A percentile compares a stretch with the other conserved stretches of the same genome.
These are phyloP conservation scores for Apantesis nais DNA, from an alignment of 2,888 invertebrate genomes.

Conservation along the genomic window DNA sequence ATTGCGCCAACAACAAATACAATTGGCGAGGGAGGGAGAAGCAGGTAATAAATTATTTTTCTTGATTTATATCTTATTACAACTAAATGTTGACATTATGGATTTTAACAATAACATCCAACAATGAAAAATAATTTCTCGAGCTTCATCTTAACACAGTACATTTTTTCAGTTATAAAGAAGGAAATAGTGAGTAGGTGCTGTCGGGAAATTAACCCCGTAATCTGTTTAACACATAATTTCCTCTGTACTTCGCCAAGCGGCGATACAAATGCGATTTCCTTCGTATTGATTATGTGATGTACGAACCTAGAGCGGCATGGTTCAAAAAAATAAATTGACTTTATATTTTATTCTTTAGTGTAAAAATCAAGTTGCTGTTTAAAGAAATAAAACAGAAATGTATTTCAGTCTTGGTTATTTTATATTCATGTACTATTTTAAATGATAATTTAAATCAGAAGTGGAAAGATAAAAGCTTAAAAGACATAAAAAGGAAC, in stretches of 20 bases:
- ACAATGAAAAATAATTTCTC: background rate
- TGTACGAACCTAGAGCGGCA: constrained; percentile 6
- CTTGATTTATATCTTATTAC: background rate
- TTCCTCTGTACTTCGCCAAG: constrained; percentile 64
- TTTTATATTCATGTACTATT: background rate
- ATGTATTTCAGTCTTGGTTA: background rate
- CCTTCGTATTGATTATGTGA: constrained; percentile 47
- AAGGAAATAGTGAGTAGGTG: constrained; percentile 56
- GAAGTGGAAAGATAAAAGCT: background rate
- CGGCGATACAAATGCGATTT: constrained; percentile 61
- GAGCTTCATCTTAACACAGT: background rate
- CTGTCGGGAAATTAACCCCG: constrained; percentile 73
- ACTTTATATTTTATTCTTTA: background rate
- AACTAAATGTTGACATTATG: background rate
- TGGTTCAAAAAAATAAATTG: constrained; percentile 11
- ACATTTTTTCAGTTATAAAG: constrained; percentile 12
- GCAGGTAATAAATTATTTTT: background rate
- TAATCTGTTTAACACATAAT: constrained; percentile 77
- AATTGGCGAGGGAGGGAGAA: no score
- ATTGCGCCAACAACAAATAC: background rate
- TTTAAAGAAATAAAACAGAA: background rate
- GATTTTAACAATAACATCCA: background rate
- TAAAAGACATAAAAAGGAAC: background rate
- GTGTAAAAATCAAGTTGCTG: background rate
- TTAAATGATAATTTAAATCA: background rate